These are phyloP conservation scores for Sphinx pinastri DNA, from an alignment of 2,888 invertebrate genomes.

Conservation along the genomic window DNA sequence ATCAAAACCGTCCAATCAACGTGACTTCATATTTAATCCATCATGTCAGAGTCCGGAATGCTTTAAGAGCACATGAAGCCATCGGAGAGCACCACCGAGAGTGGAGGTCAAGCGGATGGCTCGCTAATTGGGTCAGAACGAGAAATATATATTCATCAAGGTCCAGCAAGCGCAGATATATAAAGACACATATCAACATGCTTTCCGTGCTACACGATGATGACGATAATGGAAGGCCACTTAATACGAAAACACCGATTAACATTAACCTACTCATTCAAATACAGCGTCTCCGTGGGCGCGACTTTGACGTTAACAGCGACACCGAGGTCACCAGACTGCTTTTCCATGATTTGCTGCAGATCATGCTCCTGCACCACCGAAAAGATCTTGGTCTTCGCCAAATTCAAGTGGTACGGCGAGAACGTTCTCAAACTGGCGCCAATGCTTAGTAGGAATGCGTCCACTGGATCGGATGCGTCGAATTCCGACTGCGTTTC, in stretches of 20 bases:
- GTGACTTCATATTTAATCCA: too few species aligned
- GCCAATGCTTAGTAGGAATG: constrained; percentile 72
- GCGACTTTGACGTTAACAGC: constrained; percentile 39
- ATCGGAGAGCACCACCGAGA: too few species aligned
- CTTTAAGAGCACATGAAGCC: too few species aligned
- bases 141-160: too few species aligned
- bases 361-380: constrained; percentile 78
- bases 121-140: too few species aligned
- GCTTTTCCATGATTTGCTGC: constrained; percentile 72
- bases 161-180: not conserved
- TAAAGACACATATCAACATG: not conserved
- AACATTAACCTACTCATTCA: constrained; percentile 34
- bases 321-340: constrained; percentile 50
- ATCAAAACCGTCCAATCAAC: too few species aligned
- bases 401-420: constrained; percentile 75
- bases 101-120: too few species aligned
- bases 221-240: too few species aligned
- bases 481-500: constrained; percentile 60
- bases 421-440: constrained; percentile 72
- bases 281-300: constrained; percentile 46
- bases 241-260: not conserved
- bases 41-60: too few species aligned
- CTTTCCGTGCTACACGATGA: too few species aligned
- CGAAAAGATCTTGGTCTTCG: constrained; percentile 76
- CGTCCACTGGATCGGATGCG: constrained; percentile 67